These are phyloP conservation scores for Oncorhynchus tshawytscha DNA, from an alignment of 2,113 vertebrate genomes.

Conservation along the genomic window DNA sequence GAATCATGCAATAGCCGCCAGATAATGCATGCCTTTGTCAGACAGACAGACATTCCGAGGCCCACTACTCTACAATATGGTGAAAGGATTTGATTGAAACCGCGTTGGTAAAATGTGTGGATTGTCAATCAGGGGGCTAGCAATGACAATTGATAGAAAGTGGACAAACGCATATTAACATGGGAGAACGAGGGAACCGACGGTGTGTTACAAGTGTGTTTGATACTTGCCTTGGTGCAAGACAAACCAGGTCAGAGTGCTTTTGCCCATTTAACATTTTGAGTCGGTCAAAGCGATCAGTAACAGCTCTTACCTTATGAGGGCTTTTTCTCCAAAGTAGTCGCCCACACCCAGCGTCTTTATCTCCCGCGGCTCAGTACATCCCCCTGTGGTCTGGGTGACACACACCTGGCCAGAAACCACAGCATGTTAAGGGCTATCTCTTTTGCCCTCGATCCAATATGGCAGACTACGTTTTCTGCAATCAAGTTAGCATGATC, in stretches of 20 bases:
- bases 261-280: background rate
- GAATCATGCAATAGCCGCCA: slow-evolving; percentile 6
- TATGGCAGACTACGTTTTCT: background rate
- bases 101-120: background rate
- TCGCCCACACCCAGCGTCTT: slow-evolving; percentile 88
- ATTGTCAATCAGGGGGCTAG: background rate
- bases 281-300: background rate
- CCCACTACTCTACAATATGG: slow-evolving; percentile 12
- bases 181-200: too few species aligned
- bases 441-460: background rate
- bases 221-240: too few species aligned
- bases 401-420: slow-evolving; percentile 79
- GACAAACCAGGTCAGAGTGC: background rate
- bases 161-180: too few species aligned
- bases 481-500: too few species aligned
- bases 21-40: slow-evolving; percentile 10
- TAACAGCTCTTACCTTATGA: slow-evolving; percentile 82
- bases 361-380: slow-evolving; percentile 82
- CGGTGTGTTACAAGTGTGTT: too few species aligned
- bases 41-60: slow-evolving; percentile 23
- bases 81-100: background rate
- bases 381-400: slow-evolving; percentile 83
- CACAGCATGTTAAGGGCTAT: background rate
- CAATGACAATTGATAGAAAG: background rate
- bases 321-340: slow-evolving; percentile 93